Evolutionary conservation across 2,888 invertebrate genomes (phyloP).

Genomic region (Cryptosula pallasiana): DNA sequence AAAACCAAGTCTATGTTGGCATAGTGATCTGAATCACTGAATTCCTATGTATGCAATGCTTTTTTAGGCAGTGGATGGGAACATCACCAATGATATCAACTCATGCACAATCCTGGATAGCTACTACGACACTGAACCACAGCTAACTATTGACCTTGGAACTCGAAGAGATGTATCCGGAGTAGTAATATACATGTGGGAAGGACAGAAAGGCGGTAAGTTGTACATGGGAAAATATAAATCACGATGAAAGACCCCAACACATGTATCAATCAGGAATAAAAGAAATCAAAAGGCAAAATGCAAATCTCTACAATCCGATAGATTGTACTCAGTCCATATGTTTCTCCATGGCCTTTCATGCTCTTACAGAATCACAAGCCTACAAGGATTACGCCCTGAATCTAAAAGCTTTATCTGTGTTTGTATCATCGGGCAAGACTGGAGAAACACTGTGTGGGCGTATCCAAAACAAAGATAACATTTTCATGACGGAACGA

Average conservation of each 20-base stretch:
- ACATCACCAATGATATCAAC: conserved; percentile 50
- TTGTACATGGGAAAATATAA: not conserved
- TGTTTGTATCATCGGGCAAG: conserved; percentile 46
- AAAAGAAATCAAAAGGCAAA: too few species aligned
- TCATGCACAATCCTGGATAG: conserved; percentile 57
- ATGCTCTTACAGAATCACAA: conserved; percentile 13
- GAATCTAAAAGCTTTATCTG: conserved; percentile 56
- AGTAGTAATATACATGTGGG: conserved; percentile 57
- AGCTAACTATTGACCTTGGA: conserved; percentile 52
- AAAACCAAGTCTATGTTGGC: too few species aligned
- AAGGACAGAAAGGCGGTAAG: conserved; percentile 53
- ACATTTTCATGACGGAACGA: conserved; percentile 55
- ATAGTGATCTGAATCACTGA: too few species aligned
- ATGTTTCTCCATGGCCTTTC: too few species aligned
- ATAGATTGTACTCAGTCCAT: too few species aligned
- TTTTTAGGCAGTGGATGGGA: conserved; percentile 55
- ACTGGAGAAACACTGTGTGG: conserved; percentile 46
- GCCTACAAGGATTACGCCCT: conserved; percentile 52
- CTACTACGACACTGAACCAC: conserved; percentile 55
- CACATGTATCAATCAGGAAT: too few species aligned
- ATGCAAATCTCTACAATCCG: too few species aligned
- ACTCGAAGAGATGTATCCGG: conserved; percentile 52
- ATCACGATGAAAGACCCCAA: too few species aligned
- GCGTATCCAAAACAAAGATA: conserved; percentile 55
- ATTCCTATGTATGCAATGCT: too few species aligned